Percentiles rank a stretch among this genome's conserved stretches.
Evolutionary conservation across 2,113 vertebrate genomes (phyloP).

Genomic region (Cisticola juncidis): DNA sequence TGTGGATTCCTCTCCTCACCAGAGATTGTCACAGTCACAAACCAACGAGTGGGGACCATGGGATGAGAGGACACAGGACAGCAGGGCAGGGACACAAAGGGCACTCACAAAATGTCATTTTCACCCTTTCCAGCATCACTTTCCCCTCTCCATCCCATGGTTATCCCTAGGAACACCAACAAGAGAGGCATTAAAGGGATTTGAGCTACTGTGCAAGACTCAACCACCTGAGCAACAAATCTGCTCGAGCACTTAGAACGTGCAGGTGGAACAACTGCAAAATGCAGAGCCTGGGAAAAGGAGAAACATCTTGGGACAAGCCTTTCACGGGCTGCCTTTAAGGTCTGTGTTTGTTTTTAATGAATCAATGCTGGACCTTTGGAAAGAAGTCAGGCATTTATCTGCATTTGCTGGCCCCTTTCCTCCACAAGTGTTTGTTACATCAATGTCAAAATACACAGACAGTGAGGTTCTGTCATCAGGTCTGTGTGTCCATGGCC

Average conservation of each 20-base stretch:
- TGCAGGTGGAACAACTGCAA: background rate
- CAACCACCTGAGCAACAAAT: background rate
- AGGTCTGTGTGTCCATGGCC: background rate
- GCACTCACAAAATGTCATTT: background rate
- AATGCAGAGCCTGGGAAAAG: background rate
- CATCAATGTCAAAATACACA: background rate
- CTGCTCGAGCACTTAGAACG: background rate
- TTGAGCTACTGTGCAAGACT: background rate
- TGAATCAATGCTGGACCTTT: background rate
- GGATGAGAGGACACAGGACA: background rate
- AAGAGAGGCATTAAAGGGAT: background rate
- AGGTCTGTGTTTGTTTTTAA: background rate
- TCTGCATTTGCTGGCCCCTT: background rate
- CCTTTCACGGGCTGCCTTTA: background rate
- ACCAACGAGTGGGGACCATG: rapidly evolving
- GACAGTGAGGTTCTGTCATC: background rate
- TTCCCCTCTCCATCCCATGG: background rate
- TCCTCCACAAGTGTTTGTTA: background rate
- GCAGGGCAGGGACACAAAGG: background rate
- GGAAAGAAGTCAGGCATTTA: background rate
- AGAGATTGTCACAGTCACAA: background rate
- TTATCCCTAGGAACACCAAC: background rate
- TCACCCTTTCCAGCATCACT: background rate
- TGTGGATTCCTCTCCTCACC: background rate
- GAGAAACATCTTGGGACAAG: background rate